Base-by-base conservation (phyloP, 2,797 vertebrate genomes). In the Toxotes lorentzi region DNA sequence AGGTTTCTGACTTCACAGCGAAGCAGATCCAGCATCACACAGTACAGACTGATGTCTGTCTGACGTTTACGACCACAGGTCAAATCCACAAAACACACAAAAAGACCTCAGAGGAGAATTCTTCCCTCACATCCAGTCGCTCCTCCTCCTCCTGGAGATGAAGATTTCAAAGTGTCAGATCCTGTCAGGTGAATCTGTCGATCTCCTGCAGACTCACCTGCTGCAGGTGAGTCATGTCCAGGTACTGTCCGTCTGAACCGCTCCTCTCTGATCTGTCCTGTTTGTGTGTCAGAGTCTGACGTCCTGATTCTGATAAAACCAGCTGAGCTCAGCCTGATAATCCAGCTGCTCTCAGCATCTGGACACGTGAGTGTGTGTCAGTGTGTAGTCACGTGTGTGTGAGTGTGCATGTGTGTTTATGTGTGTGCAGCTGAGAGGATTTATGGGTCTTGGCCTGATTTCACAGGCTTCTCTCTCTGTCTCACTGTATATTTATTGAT, bases 281-380 rank as follows among this genome's bases (percentile, higher is more conserved):
- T 65, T 21, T 59, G 7, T 69, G 75, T 73, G 58, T 57, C 56
- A 16, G 24, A 56, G 3, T 12, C 34, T 2, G 32, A 23, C 16
- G 43, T 66, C 68, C 76, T 83, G 75, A 48, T 50, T 88, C 61
- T 82, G 63, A 63, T 72, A n/a, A 65, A 35, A 60, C 17, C 63
- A 32, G 74, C 27, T 67, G 59, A 86, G 71, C 76, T 77, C 53
- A 50, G 71, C n/a, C 79, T 70, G 88, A 92, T 93, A 91, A 94
- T 87, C 91, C 86, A 89, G 88, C 83, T 90, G 90, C 75, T 79
- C 34, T 78, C 76, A 77, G 61, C 89, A 92, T 93, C 90, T 89
- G 89, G 79, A 75, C 87, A 90, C 60, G 74, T 84, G 88, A 81
- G 73, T 30, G 35, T 53, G 72, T 69, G 64, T 75, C 53, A 61